These are phyloP conservation scores for Poecilobothrus nobilitatus DNA, from an alignment of 2,888 invertebrate genomes.

Conservation along the genomic window DNA sequence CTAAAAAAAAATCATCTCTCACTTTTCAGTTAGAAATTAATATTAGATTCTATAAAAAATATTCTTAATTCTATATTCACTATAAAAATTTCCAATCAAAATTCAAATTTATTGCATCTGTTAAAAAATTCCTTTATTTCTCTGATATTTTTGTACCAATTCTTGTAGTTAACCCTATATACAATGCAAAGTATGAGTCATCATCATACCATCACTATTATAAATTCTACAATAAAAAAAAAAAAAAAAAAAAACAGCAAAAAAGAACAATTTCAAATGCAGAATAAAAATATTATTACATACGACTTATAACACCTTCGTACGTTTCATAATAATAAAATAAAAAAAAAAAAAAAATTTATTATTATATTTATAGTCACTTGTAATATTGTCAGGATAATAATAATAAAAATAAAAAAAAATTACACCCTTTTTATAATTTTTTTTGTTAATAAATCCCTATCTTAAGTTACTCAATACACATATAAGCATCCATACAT, in stretches of 20 bases:
- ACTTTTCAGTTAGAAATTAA: no score
- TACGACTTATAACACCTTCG: neutral
- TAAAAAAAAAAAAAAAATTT: neutral
- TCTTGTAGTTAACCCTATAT: neutral
- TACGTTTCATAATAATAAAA: neutral
- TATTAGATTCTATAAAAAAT: no score
- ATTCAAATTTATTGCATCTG: neutral
- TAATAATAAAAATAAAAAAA: neutral
- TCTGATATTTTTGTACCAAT: no score
- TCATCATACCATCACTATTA: neutral
- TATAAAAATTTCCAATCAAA: neutral
- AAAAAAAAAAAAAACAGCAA: no score
- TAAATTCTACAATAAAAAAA: neutral
- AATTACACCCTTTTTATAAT: neutral
- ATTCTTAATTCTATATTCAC: no score
- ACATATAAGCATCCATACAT: no score
- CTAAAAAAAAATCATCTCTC: no score
- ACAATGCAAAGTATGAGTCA: neutral
- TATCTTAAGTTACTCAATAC: no score
- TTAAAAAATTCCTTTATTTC: neutral
- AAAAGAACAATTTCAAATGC: neutral
- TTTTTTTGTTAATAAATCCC: no score
- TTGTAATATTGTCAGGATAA: constrained; percentile 3
- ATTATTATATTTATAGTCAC: constrained; percentile 4
- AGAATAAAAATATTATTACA: neutral